Conservation (phyloP, 2,888 invertebrate genomes). For the Ceraclea dissimilis region DNA sequence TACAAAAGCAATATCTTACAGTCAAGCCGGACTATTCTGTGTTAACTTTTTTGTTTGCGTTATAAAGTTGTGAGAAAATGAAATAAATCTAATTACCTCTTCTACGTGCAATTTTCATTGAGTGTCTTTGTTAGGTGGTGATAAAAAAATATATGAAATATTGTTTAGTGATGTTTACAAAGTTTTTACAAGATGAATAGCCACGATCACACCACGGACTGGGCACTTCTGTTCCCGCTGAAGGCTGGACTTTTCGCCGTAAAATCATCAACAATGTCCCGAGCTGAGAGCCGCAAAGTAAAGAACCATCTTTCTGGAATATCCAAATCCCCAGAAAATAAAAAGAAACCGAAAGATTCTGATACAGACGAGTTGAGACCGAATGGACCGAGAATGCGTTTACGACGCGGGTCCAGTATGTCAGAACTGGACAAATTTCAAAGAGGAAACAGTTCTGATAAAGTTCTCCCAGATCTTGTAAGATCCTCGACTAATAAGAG, state of each 20-base stretch:
- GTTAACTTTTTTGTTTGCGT: too few relatives aligned
- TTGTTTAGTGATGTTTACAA: too few relatives aligned
- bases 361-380: slow-evolving; percentile 27
- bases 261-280: slow-evolving; percentile 39
- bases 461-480: slow-evolving; percentile 39
- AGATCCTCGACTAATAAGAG: slow-evolving; percentile 42
- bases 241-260: slow-evolving; percentile 50
- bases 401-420: slow-evolving; percentile 64
- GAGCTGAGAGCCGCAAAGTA: slow-evolving; percentile 27
- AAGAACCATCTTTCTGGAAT: slow-evolving; percentile 27
- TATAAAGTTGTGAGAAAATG: too few relatives aligned
- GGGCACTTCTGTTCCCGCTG: slow-evolving; percentile 51
- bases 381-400: slow-evolving; percentile 39
- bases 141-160: too few relatives aligned
- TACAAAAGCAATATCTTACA: too few relatives aligned
- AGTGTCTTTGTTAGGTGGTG: too few relatives aligned
- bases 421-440: slow-evolving; percentile 62
- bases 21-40: too few relatives aligned
- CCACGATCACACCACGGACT: slow-evolving; percentile 42
- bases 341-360: slow-evolving; percentile 27
- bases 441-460: slow-evolving; percentile 23
- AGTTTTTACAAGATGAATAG: slow-evolving; percentile 1
- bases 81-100: too few relatives aligned
- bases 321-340: slow-evolving; percentile 21
- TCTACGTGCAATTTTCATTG: too few relatives aligned